Percentiles rank a stretch among this genome's conserved stretches.
Conservation (phyloP, 2,113 vertebrate genomes). For the Raja brachyura region DNA sequence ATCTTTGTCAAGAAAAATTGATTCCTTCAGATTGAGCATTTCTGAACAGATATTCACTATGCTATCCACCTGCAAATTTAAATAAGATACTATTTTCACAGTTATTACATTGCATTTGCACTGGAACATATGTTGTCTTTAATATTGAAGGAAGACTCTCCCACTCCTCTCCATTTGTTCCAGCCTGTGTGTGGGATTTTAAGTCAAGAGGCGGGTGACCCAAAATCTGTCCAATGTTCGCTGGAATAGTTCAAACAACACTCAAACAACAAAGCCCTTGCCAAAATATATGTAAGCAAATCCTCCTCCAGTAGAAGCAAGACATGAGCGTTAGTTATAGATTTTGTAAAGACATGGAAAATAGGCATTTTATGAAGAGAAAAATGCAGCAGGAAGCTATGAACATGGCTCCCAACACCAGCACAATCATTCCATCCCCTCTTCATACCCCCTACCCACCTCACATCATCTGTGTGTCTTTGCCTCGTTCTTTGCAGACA, state of each 20-base stretch:
- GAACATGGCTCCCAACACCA: background rate
- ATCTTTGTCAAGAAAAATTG: background rate
- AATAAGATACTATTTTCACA: background rate
- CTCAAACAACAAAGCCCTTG: background rate
- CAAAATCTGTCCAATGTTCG: background rate
- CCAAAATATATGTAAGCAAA: background rate
- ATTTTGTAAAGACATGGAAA: background rate
- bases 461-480: background rate
- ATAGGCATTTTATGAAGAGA: background rate
- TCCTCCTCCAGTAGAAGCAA: background rate
- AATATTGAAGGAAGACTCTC: background rate
- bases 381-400: background rate
- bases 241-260: background rate
- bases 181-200: background rate
- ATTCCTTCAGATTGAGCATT: slow-evolving; percentile 25
- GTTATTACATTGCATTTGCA: background rate
- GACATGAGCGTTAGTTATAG: background rate
- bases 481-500: background rate
- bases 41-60: slow-evolving; percentile 16
- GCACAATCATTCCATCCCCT: too few relatives aligned
- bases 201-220: background rate
- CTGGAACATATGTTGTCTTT: too few relatives aligned
- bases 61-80: slow-evolving; percentile 7
- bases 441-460: too few relatives aligned
- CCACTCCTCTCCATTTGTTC: background rate